phyloP scores from a whole-genome alignment of 2,797 vertebrate genomes.

The Octomys mimax region DNA sequence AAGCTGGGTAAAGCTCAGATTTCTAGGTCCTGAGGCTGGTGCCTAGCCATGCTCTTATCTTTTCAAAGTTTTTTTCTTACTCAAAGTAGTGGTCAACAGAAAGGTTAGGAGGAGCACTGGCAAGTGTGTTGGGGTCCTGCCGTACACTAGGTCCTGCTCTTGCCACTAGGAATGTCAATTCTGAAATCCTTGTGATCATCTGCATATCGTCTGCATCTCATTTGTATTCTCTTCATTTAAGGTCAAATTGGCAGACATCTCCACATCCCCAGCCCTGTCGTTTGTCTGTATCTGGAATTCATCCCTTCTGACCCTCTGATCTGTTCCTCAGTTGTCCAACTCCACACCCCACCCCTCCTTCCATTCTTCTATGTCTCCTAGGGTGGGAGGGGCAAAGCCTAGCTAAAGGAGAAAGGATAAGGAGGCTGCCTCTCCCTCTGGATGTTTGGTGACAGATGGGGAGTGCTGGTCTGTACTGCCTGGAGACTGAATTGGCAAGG shows the following conservation, averaged over 20 bases:
- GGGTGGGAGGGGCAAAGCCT: neutral
- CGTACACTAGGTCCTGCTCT: neutral
- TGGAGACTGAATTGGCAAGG: constrained; percentile 76
- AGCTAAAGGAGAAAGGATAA: constrained; percentile 32
- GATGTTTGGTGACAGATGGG: constrained; percentile 77
- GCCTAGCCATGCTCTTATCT: neutral
- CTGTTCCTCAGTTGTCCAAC: neutral
- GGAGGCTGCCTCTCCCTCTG: constrained; percentile 46
- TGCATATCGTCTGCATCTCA: constrained; percentile 78
- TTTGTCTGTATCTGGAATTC: constrained; percentile 58
- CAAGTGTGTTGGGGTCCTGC: neutral
- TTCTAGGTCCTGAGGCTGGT: neutral
- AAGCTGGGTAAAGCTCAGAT: neutral
- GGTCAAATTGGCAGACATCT: constrained; percentile 82
- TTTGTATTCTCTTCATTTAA: constrained; percentile 85
- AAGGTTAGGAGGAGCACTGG: neutral
- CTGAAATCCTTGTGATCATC: constrained; percentile 66
- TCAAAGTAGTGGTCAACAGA: constrained; percentile 15
- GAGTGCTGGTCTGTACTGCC: constrained; percentile 64
- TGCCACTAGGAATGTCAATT: constrained; percentile 57
- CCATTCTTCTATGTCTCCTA: neutral
- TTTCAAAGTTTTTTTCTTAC: neutral
- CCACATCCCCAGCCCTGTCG: constrained; percentile 63
- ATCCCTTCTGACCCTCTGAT: neutral
- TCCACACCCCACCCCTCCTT: neutral